A percentile compares a stretch with the other conserved stretches of the same genome.
phyloP scores from a whole-genome alignment of 2,888 invertebrate species.

The Scotopteryx bipunctaria region DNA sequence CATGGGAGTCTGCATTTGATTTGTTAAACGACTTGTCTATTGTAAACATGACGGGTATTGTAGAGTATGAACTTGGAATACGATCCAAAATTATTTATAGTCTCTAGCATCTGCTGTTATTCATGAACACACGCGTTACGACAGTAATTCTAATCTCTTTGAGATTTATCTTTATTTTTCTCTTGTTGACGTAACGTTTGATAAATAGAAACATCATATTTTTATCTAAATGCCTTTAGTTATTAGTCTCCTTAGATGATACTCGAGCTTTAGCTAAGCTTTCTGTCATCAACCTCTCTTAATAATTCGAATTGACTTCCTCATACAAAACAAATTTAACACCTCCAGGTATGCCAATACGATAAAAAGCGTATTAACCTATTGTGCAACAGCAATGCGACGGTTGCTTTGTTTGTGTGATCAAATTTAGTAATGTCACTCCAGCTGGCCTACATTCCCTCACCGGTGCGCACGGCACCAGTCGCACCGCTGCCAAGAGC shows the following conservation, averaged over 20 bases:
- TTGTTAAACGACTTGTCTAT: constrained; percentile 38
- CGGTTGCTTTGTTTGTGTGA: constrained; percentile 70
- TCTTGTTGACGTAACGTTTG: not conserved
- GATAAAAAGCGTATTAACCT: constrained; percentile 27
- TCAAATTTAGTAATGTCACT: constrained; percentile 83
- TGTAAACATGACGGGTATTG: constrained; percentile 38
- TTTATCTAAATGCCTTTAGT: no score
- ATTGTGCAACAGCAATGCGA: constrained; percentile 41
- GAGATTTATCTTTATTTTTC: not conserved
- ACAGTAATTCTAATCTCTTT: not conserved
- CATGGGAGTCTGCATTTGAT: constrained; percentile 31
- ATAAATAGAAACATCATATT: no score
- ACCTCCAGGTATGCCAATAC: constrained; percentile 21
- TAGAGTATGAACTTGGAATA: constrained; percentile 32
- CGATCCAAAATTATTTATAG: constrained; percentile 29
- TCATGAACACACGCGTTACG: constrained; percentile 11
- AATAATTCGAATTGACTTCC: constrained; percentile 3
- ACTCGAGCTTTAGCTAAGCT: no score
- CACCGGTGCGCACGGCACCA: constrained; percentile 80
- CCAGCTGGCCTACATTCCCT: constrained; percentile 80
- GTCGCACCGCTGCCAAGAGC: constrained; percentile 66
- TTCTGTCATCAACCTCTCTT: no score
- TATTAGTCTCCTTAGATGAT: no score
- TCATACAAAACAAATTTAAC: not conserved
- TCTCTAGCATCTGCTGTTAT: constrained; percentile 15